Conservation (phyloP, 2,797 vertebrate species). For the Paramormyrops hopkinsi region DNA sequence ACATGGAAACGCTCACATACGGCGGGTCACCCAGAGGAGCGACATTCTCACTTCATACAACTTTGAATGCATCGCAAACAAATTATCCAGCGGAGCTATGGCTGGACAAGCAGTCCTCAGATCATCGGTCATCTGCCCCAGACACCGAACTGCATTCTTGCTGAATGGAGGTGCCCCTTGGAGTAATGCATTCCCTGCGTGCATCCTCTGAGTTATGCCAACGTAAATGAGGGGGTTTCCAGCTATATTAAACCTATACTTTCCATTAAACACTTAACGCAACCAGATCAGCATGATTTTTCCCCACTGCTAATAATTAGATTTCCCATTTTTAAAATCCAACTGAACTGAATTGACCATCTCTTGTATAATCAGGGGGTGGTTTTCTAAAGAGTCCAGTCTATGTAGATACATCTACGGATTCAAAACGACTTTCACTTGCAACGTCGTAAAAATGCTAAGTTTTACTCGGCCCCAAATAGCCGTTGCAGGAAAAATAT, state of each 20-base stretch:
- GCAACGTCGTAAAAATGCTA: background rate
- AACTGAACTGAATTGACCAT: background rate
- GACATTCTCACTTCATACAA: conserved; percentile 42
- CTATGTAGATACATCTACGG: background rate
- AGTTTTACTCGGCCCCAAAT: background rate
- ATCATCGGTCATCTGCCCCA: background rate
- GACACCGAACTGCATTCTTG: background rate
- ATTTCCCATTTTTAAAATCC: conserved; percentile 7
- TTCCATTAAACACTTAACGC: background rate
- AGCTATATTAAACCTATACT: background rate
- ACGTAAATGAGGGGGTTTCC: background rate
- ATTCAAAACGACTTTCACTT: background rate
- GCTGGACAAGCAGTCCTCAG: conserved; percentile 43
- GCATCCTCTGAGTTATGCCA: background rate
- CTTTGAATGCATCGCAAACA: conserved; percentile 44
- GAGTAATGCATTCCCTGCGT: background rate
- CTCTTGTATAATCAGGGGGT: background rate
- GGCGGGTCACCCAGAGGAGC: conserved; percentile 30
- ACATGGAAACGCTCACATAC: conserved; percentile 37
- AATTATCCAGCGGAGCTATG: conserved; percentile 41
- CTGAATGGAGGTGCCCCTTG: background rate
- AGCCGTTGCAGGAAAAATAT: background rate
- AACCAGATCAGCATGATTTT: background rate
- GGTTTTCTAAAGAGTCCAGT: background rate
- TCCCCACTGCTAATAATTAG: background rate